Evolutionary conservation across 2,113 vertebrate genomes (phyloP).

Genomic region (Scomber colias): DNA sequence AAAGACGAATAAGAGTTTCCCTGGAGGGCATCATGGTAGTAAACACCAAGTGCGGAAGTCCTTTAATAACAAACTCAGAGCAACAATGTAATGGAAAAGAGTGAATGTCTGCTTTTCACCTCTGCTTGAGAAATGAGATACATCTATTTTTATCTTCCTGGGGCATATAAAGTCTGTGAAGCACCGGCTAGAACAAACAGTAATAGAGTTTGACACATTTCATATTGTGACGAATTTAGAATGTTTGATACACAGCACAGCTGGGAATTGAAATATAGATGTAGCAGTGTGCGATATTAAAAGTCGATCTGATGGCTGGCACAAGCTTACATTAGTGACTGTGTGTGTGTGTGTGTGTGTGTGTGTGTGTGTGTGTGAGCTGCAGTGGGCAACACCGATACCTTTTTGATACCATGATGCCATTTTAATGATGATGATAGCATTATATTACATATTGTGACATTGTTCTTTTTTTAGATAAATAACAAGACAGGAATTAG

Average conservation of each 20-base stretch:
- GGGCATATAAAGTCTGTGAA: not conserved
- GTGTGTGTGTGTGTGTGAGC: not conserved
- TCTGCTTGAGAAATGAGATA: constrained; percentile 1
- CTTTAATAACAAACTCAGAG: not conserved
- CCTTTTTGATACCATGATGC: too few species aligned
- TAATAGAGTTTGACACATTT: constrained; percentile 12
- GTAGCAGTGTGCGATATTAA: not conserved
- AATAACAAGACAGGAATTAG: too few species aligned
- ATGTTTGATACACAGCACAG: not conserved
- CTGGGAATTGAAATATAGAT: constrained; percentile 17
- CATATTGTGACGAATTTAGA: constrained; percentile 13
- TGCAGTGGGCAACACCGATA: too few species aligned
- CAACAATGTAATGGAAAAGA: not conserved
- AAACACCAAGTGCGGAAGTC: not conserved
- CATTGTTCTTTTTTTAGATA: too few species aligned
- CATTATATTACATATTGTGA: too few species aligned
- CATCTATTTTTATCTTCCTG: not conserved
- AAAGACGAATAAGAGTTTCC: not conserved
- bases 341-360: not conserved
- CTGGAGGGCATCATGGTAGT: not conserved
- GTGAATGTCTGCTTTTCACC: not conserved
- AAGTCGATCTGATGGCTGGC: constrained; percentile 4
- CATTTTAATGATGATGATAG: too few species aligned
- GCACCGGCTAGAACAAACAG: not conserved
- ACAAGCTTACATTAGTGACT: not conserved